A percentile compares a stretch with the other conserved stretches of the same genome.
phyloP scores from a whole-genome alignment of 2,888 invertebrate species.

The Tryphoninae sp. region DNA sequence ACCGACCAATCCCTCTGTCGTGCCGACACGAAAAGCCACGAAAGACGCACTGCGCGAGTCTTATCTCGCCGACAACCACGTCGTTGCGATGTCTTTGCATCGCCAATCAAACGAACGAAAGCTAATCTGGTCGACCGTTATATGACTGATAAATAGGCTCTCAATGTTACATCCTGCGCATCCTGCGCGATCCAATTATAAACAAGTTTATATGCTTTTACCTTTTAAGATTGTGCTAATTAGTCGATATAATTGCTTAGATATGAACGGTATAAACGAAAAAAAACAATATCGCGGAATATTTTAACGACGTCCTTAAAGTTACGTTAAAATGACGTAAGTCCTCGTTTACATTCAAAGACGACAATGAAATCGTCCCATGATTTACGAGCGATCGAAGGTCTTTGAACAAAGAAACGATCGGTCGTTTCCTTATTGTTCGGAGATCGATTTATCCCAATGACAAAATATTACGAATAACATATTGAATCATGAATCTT shows the following conservation, averaged over 20 bases:
- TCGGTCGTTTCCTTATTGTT: too few species aligned
- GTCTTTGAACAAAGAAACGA: too few species aligned
- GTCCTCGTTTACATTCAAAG: not conserved
- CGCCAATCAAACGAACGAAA: slow-evolving; percentile 44
- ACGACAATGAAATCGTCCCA: not conserved
- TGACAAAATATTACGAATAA: too few species aligned
- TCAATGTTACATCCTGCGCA: not conserved
- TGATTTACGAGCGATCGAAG: too few species aligned
- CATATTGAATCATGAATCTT: too few species aligned
- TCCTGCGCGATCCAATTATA: not conserved
- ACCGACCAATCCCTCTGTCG: slow-evolving; percentile 28
- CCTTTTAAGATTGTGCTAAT: too few species aligned
- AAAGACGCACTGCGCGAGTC: slow-evolving; percentile 28
- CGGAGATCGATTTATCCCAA: too few species aligned
- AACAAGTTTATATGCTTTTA: not conserved
- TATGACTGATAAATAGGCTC: slow-evolving; percentile 7
- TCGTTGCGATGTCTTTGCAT: slow-evolving; percentile 15
- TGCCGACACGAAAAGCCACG: not conserved
- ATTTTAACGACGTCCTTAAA: slow-evolving; percentile 1
- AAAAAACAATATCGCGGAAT: not conserved
- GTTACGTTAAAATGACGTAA: not conserved
- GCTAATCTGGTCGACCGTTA: slow-evolving; percentile 52
- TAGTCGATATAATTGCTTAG: not conserved
- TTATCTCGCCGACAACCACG: slow-evolving; percentile 49
- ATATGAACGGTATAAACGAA: not conserved